phyloP scores from a whole-genome alignment of 2,888 invertebrate species.

The Netelia virgata region DNA sequence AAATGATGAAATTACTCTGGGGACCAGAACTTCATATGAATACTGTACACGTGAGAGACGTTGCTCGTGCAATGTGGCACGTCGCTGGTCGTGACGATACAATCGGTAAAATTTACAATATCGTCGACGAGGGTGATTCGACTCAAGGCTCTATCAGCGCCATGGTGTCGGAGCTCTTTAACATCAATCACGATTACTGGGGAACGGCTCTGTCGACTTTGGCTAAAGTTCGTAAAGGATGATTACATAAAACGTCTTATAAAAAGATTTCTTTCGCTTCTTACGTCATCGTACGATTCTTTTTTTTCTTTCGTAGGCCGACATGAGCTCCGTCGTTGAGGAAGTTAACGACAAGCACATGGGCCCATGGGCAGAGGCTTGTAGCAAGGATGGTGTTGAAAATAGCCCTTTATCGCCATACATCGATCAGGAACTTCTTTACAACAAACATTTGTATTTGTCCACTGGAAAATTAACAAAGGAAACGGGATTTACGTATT shows the following conservation, averaged over 20 bases:
- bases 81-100: constrained; percentile 87
- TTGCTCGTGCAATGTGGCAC: constrained; percentile 93
- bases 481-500: constrained; percentile 87
- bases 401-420: constrained; percentile 96
- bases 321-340: constrained; percentile 92
- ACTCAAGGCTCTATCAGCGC: constrained; percentile 94
- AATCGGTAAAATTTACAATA: constrained; percentile 90
- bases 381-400: constrained; percentile 89
- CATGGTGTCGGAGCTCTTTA: constrained; percentile 92
- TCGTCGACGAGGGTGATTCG: constrained; percentile 93
- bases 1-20: constrained; percentile 97
- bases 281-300: neutral
- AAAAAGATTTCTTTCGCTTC: neutral
- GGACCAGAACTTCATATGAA: constrained; percentile 93
- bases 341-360: constrained; percentile 98
- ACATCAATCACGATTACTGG: constrained; percentile 95
- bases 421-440: constrained; percentile 93
- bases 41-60: constrained; percentile 94
- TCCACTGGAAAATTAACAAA: constrained; percentile 88
- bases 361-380: constrained; percentile 96
- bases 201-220: constrained; percentile 93
- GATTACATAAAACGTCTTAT: neutral
- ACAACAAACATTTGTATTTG: constrained; percentile 92
- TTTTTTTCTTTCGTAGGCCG: constrained; percentile 86
- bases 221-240: constrained; percentile 88